Evolutionary conservation across 2,797 vertebrate species (phyloP).

Genomic region (Rousettus madagascariensis): DNA sequence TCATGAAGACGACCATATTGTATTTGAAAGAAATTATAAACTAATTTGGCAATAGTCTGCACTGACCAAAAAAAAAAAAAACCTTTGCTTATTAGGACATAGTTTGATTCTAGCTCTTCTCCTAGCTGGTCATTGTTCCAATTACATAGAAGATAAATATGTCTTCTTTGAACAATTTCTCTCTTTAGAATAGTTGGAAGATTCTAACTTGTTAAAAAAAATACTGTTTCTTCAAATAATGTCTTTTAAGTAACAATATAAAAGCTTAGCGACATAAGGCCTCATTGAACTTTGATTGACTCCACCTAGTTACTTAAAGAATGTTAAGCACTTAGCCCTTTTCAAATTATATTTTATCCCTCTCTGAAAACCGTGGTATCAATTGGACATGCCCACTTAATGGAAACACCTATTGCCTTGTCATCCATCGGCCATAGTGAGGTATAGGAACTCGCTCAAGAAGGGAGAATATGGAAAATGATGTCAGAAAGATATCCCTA

Average conservation of each 20-base stretch:
- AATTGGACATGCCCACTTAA: constrained; percentile 10
- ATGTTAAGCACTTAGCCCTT: constrained; percentile 22
- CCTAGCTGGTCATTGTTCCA: neutral
- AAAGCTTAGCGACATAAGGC: neutral
- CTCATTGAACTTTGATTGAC: neutral
- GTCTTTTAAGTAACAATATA: neutral
- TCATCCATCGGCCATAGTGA: neutral
- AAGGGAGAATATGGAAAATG: neutral
- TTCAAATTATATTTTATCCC: constrained; percentile 46
- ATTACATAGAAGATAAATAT: neutral
- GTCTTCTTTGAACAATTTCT: constrained; percentile 11
- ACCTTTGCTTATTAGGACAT: constrained; percentile 27
- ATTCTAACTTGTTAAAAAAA: constrained; percentile 15
- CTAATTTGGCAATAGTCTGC: neutral
- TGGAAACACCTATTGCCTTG: neutral
- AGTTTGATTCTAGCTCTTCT: neutral
- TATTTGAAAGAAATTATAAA: constrained; percentile 43
- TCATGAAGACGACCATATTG: neutral
- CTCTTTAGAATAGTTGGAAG: constrained; percentile 16
- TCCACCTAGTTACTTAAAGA: constrained; percentile 27
- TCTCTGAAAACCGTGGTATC: neutral
- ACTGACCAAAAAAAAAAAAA: neutral
- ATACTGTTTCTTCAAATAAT: constrained; percentile 24
- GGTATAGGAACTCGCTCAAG: neutral
- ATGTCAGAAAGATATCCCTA: neutral